phyloP scores from a whole-genome alignment of 2,797 vertebrate genomes.

The Amblyopsis hoosieri region DNA sequence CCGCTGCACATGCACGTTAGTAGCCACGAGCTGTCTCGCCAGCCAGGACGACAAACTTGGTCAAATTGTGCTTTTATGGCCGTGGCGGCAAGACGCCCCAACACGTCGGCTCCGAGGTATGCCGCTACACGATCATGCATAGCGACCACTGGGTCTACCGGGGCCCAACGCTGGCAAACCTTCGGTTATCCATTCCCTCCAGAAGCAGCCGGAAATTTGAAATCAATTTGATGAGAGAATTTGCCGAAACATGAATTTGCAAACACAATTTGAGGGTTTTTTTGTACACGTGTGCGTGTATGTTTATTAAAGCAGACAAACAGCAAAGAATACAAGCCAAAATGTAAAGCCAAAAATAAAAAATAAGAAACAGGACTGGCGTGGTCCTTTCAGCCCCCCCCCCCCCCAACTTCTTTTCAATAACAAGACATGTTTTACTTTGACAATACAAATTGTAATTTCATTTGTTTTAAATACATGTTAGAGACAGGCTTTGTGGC shows the following conservation, averaged over 20 bases:
- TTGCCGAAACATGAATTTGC: conserved; percentile 97
- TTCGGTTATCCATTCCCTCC: conserved; percentile 70
- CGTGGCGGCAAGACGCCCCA: no score
- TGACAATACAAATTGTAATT: conserved; percentile 91
- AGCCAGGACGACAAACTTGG: no score
- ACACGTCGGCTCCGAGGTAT: no score
- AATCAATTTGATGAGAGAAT: conserved; percentile 88
- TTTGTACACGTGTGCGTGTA: conserved; percentile 94
- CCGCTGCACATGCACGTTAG: no score
- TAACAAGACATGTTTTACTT: conserved; percentile 88
- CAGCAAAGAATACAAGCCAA: conserved; percentile 99
- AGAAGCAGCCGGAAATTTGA: conserved; percentile 78
- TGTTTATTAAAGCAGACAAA: conserved; percentile 99
- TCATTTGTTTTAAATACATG: conserved; percentile 86
- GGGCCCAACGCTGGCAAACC: conserved; percentile 73
- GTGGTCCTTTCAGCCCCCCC: conserved; percentile 63
- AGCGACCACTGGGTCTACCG: conserved; percentile 64
- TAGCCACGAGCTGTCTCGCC: no score
- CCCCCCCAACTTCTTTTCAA: conserved; percentile 33
- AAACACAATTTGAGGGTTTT: conserved; percentile 93
- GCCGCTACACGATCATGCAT: conserved; percentile 56
- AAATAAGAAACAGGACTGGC: conserved; percentile 66
- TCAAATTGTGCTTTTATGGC: no score
- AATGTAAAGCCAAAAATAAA: conserved; percentile 90
- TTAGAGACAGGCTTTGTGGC: conserved; percentile 83